Base-by-base conservation (phyloP, 2,888 invertebrate genomes). In the Euzophera pinguis region DNA sequence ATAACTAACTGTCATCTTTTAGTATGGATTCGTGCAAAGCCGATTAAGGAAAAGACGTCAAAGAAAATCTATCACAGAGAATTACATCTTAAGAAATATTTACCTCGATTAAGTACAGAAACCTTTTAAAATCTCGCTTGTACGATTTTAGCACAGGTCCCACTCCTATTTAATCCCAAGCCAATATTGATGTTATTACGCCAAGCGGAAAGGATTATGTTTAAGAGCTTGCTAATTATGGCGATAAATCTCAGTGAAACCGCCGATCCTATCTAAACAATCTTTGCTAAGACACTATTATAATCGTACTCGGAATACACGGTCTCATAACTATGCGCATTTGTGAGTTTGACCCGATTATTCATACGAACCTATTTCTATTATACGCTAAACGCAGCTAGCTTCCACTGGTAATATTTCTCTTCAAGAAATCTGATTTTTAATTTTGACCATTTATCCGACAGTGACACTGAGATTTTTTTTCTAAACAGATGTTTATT, bases 221-320 rank as follows among this genome's bases (percentile, higher is more conserved):
- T 64, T 79, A 78, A 81, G 80, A 81, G 81, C 78, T 75, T 75
- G 72, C 81, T 88, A 84, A 88, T 85, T 85, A 81, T 71, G 73
- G 72, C 77, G 76, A 78, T 81, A 85, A 45, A 80, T 81, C 80
- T 78, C 71, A 73, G 78, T 75, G 77, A 76, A 75, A 75, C 73
- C 69, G 60, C 63, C 68, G 76, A 81, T 88, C 86, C 87, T 88
- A 76, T 76, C 71, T 73, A 79, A 84, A 87, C 85, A 85, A 67
- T 69, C 67, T 70, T 60, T 71, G 76, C 78, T 74, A 66, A 75
- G 71, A 71, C 67, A 45, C 45, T 45, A 34, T 45, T 45, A 45
- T 45, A 45, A 13, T 45, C 45, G 32, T 10, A 9, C 45, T 32
- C 32, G 32, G 32, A 45, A 45, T 14, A 45, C 32, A 32, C 12